Base-by-base conservation (phyloP, 2,113 vertebrate species). In the Psilopsiagon aymara region DNA sequence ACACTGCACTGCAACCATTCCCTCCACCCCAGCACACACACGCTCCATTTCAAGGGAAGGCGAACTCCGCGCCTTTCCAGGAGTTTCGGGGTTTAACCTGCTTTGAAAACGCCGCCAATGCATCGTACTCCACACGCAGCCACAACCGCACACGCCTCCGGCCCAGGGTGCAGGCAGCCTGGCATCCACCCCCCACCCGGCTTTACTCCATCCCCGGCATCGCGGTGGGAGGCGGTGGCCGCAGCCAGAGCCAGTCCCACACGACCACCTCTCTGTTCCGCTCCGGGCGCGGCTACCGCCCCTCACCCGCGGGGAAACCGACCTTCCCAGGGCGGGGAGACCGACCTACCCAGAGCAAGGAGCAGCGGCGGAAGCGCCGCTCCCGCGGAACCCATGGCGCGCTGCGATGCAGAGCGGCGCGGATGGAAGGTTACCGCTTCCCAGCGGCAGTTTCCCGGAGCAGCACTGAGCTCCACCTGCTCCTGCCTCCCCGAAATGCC, bases 391-490 rank as follows among this genome's bases (percentile, higher is more conserved):
- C 62, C 86, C 95, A 96, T 95, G 67, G 55, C 69, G 49, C 67
- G 20, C 63, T 3, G 82, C 51, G 21, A 2, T 2, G 90, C 24
- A 18, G 29, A 13, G 53, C 7, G 25, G 25, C 2, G 51, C 16
- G 10, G 28, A 7, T 16, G 10, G 28, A 17, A 29, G 52, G 3
- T 0, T 1, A 2, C 31, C 24, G 2, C 37, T 88, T 6, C 44
- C 17, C 16, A 59, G 4, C 60, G 82, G 74, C 92, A 24, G 8
- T 73, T 55, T 60, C 83, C 77, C 90, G 86, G 35, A 27, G 28
- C 66, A 4, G 62, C 78, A 79, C 60, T 95, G 74, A 85, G 62
- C 78, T 39, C 91, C 92, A 96, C 96, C 96, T 96, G 96, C 94
- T 82, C 82, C 70, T 28, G 46, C 85, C 46, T 69, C 27, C 37